These are phyloP conservation scores for Fregata magnificens DNA, from an alignment of 2,113 vertebrate species.

Conservation along the genomic window DNA sequence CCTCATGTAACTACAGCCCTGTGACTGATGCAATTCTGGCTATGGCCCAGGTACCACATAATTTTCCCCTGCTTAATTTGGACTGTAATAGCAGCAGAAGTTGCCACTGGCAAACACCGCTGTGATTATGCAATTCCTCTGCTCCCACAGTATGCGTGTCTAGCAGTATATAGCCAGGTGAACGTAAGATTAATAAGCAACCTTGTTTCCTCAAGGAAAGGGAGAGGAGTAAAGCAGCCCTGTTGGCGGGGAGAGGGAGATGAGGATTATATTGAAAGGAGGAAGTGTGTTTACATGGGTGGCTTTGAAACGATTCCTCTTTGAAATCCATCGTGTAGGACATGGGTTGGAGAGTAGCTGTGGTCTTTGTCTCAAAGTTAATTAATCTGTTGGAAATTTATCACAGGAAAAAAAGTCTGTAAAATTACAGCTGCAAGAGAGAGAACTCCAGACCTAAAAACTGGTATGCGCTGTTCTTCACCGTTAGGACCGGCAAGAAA, in stretches of 20 bases:
- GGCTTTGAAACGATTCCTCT: background rate
- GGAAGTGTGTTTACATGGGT: background rate
- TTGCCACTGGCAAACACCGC: background rate
- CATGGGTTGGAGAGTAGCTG: background rate
- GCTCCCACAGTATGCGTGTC: background rate
- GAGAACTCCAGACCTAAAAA: constrained; percentile 42
- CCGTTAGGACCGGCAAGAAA: constrained; percentile 38
- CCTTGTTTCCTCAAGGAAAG: background rate
- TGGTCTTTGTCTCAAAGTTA: background rate
- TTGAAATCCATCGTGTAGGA: background rate
- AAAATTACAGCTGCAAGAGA: constrained; percentile 62
- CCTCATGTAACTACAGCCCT: background rate
- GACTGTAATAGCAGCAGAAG: background rate
- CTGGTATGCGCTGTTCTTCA: background rate
- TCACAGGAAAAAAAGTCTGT: constrained; percentile 65
- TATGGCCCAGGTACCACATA: background rate
- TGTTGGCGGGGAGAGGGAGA: background rate
- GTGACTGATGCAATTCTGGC: background rate
- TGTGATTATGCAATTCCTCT: background rate
- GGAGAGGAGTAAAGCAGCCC: background rate
- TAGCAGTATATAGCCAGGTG: background rate
- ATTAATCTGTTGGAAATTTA: constrained; percentile 50
- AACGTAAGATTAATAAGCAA: background rate
- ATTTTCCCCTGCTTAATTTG: background rate
- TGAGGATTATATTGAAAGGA: background rate